Conservation (phyloP, 2,888 invertebrate species). For the Drosophila paranaensis region DNA sequence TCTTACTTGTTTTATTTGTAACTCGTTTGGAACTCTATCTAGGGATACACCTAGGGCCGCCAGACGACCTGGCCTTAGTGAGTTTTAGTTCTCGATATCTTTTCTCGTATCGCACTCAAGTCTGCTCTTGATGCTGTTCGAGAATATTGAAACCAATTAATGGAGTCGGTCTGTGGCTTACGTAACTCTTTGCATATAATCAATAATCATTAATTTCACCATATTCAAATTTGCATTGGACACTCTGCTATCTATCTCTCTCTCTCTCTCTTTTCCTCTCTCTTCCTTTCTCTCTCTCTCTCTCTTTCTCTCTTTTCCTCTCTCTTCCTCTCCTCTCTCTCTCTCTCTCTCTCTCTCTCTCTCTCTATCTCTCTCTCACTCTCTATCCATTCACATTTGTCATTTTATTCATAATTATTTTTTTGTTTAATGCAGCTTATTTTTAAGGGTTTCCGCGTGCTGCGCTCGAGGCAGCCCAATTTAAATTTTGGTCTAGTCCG, state of each 20-base stretch:
- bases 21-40: too few species aligned
- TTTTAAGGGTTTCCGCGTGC: constrained; percentile 23
- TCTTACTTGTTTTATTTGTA: too few species aligned
- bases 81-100: too few species aligned
- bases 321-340: neutral
- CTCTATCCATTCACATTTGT: constrained; percentile 21
- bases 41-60: too few species aligned
- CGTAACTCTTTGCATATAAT: neutral
- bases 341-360: neutral
- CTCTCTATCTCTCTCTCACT: too few species aligned
- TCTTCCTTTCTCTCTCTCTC: neutral
- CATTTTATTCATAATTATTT: constrained; percentile 30
- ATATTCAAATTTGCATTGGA: neutral
- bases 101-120: too few species aligned
- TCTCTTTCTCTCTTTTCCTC: neutral
- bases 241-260: neutral
- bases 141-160: too few species aligned
- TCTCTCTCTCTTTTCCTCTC: neutral
- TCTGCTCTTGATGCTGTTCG: too few species aligned
- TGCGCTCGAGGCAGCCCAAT: constrained; percentile 18
- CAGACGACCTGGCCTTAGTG: too few species aligned
- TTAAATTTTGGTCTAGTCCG: constrained; percentile 19
- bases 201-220: neutral
- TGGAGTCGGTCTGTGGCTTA: too few species aligned
- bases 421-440: constrained; percentile 36